Evolutionary conservation across 1,140 invertebrate genomes (phyloP), one percentile per base, ranked within the genome.

Genomic region (Philaenus spumarius): DNA sequence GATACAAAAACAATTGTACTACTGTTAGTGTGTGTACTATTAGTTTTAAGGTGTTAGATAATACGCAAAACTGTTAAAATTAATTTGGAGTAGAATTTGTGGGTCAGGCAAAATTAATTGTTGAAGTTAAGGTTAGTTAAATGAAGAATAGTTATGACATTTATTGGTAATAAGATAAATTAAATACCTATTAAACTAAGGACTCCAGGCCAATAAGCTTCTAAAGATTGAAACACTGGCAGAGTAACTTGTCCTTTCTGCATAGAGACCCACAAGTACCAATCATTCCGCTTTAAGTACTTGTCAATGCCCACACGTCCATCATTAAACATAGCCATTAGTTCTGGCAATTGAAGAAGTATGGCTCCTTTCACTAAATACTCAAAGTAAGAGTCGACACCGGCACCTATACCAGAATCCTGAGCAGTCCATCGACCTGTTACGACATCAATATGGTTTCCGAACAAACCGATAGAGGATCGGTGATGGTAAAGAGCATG

Each of bases 321-420:
- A 67, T 92, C 90, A 63, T 86, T 79, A 66, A 98, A 98, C 80
- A 97, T 93, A 19, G 89, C 83, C 75, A 97, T 85, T 23, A 99
- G 72, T 68, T 94, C 85, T 1, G 96, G 94, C 60, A 86, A 81
- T 68, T 89, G 84, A 6, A 90, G 75, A 19, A 90, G 66, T 9
- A 89, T 76, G n/a, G 67, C 62, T 17, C 61, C 63, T 82, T 99
- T 99, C 0, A 96, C 95, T 52, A 99, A 77, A 75, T 99, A 99
- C 75, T 99, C 97, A 78, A 94, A 98, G 70, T 96, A 98, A 0
- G 97, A 99, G 74, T 99, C 97, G 9, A 99, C 89, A 12, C 96
- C 97, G 19, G 93, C 93, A 1, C 92, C 89, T 58, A 86, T 85
- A 6, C 94, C 95, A 43, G 94, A 86, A 77, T 99, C 97, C 26